Percentiles rank a stretch among this genome's conserved stretches.
Conservation (phyloP, 2,797 vertebrate genomes). For the Malurus splendens region DNA sequence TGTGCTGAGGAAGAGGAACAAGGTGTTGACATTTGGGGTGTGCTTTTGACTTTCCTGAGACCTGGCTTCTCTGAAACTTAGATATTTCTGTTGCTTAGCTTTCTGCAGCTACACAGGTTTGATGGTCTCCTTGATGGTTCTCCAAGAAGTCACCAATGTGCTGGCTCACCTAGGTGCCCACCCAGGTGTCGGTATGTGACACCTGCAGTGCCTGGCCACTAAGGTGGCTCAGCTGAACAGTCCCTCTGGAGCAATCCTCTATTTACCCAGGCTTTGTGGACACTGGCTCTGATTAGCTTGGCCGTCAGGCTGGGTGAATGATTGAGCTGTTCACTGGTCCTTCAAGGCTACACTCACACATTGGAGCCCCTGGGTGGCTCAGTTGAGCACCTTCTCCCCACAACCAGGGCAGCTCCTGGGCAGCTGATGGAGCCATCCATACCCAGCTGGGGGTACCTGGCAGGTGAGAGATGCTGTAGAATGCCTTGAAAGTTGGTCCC, state of each 20-base stretch:
- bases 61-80: background rate
- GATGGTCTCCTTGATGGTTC: background rate
- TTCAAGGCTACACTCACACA: rapidly evolving
- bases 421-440: rapidly evolving
- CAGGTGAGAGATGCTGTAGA: background rate
- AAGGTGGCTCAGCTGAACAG: background rate
- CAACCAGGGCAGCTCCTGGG: background rate
- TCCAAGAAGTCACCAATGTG: background rate
- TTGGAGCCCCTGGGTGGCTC: background rate
- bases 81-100: background rate
- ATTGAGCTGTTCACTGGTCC: background rate
- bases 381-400: background rate
- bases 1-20: background rate
- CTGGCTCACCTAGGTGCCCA: background rate
- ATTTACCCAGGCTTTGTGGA: background rate
- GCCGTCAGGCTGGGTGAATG: background rate
- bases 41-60: background rate
- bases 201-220: background rate
- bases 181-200: rapidly evolving
- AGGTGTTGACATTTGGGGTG: background rate
- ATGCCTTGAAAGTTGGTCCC: background rate
- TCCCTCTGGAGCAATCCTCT: background rate
- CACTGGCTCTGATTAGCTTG: background rate
- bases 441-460: background rate
- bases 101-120: background rate